Conservation (phyloP, 2,113 vertebrate species). For the Rhinolophus ferrumequinum region DNA sequence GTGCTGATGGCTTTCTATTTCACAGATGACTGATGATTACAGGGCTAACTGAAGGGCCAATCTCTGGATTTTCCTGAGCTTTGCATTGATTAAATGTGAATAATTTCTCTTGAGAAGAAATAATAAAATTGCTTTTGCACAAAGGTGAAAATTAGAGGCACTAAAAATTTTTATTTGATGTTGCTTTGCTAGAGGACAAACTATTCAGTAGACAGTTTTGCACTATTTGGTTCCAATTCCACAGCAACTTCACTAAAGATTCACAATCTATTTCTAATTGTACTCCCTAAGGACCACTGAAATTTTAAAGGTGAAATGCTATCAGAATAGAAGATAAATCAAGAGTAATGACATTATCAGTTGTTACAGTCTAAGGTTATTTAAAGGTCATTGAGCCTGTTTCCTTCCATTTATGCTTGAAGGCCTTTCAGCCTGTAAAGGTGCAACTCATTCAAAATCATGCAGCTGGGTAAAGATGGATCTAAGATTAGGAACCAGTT, state of each 20-base stretch:
- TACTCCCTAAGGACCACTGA: not conserved
- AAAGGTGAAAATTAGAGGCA: constrained; percentile 7
- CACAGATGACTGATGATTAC: not conserved
- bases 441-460: not conserved
- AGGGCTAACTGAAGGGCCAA: not conserved
- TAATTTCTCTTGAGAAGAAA: constrained; percentile 9
- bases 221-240: not conserved
- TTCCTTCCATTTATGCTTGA: constrained; percentile 12
- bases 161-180: not conserved
- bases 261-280: not conserved
- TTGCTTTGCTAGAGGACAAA: not conserved
- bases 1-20: not conserved
- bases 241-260: not conserved
- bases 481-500: not conserved
- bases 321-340: not conserved
- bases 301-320: not conserved
- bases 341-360: not conserved
- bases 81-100: not conserved
- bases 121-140: constrained; percentile 1
- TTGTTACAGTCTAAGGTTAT: not conserved
- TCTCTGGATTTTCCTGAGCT: not conserved
- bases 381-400: not conserved
- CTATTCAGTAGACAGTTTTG: not conserved
- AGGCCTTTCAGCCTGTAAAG: not conserved
- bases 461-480: not conserved